Conservation (phyloP, 2,888 invertebrate species). For the Germaria angustata region DNA sequence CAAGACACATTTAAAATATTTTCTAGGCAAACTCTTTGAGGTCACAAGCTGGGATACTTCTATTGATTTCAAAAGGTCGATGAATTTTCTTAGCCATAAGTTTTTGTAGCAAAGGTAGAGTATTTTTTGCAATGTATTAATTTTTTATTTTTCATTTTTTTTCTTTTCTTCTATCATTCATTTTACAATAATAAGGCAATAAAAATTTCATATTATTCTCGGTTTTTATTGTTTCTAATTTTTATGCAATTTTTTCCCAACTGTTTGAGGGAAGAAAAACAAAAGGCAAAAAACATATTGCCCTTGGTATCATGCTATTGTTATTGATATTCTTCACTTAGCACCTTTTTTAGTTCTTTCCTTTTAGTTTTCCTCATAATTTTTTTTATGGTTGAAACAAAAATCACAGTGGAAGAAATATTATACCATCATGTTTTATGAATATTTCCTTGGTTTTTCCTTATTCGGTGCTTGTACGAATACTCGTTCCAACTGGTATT, state of each 20-base stretch:
- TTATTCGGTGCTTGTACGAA: neutral
- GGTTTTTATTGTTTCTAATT: neutral
- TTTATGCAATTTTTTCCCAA: neutral
- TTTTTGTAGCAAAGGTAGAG: neutral
- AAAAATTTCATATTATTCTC: slow-evolving; percentile 53
- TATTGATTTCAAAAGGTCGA: neutral
- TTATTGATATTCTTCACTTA: slow-evolving; percentile 62
- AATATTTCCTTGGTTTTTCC: slow-evolving; percentile 37
- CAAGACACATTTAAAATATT: neutral
- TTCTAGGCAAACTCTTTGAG: neutral
- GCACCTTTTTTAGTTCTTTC: slow-evolving; percentile 48
- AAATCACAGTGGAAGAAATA: slow-evolving; percentile 63
- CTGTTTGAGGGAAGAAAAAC: neutral
- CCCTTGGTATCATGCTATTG: slow-evolving; percentile 27
- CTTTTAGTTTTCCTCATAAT: neutral
- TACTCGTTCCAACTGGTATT: slow-evolving; percentile 15
- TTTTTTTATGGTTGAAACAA: slow-evolving; percentile 11
- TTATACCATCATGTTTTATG: slow-evolving; percentile 56
- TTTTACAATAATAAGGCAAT: slow-evolving; percentile 47
- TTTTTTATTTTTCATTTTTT: slow-evolving; percentile 9
- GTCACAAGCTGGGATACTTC: neutral
- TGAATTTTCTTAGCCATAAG: neutral
- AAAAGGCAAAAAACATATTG: slow-evolving; percentile 50
- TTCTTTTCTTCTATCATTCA: neutral
- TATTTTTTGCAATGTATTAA: neutral